A percentile compares a stretch with the other conserved stretches of the same genome.
These are phyloP conservation scores for Zaprionus inermis DNA, from an alignment of 1,140 invertebrate genomes.

Conservation along the genomic window DNA sequence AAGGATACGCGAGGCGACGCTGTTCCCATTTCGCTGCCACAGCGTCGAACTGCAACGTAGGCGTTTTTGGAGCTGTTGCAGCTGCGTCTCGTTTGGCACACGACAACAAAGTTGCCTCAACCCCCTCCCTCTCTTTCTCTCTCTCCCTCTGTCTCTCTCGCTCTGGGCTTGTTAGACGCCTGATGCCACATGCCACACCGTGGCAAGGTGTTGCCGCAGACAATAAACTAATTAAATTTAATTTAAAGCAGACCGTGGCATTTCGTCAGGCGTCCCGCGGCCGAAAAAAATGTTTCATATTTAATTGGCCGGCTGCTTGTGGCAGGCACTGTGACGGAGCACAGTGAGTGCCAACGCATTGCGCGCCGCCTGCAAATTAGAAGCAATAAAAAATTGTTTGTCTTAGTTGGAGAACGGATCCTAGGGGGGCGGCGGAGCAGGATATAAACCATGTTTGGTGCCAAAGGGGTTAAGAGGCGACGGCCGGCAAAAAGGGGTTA, in stretches of 20 bases:
- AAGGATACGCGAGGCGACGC: slow-evolving; percentile 13
- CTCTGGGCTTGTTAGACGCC: slow-evolving; percentile 33
- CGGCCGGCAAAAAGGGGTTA: not conserved
- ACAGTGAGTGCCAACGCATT: slow-evolving; percentile 36
- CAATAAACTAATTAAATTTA: slow-evolving; percentile 79
- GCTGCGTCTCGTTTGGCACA: slow-evolving; percentile 43
- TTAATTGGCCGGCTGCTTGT: slow-evolving; percentile 63
- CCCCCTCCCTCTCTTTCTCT: not conserved
- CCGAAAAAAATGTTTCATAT: slow-evolving; percentile 40
- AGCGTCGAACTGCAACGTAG: slow-evolving; percentile 21
- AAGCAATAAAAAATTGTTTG: slow-evolving; percentile 67
- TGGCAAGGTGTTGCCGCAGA: slow-evolving; percentile 59
- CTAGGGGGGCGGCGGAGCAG: slow-evolving; percentile 9
- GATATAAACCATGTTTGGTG: not conserved
- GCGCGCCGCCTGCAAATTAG: slow-evolving; percentile 53
- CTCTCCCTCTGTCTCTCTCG: not conserved
- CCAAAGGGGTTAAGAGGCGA: slow-evolving; percentile 16
- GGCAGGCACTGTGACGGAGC: slow-evolving; percentile 28
- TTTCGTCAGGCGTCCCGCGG: slow-evolving; percentile 62
- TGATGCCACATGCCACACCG: slow-evolving; percentile 1
- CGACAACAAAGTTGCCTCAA: slow-evolving; percentile 19
- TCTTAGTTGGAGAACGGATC: slow-evolving; percentile 2
- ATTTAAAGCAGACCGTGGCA: slow-evolving; percentile 75
- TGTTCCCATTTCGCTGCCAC: slow-evolving; percentile 25
- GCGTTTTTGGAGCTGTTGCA: slow-evolving; percentile 30